A percentile compares a stretch with the other conserved stretches of the same genome.
phyloP scores from a whole-genome alignment of 2,113 vertebrate genomes.

The Odobenus rosmarus region DNA sequence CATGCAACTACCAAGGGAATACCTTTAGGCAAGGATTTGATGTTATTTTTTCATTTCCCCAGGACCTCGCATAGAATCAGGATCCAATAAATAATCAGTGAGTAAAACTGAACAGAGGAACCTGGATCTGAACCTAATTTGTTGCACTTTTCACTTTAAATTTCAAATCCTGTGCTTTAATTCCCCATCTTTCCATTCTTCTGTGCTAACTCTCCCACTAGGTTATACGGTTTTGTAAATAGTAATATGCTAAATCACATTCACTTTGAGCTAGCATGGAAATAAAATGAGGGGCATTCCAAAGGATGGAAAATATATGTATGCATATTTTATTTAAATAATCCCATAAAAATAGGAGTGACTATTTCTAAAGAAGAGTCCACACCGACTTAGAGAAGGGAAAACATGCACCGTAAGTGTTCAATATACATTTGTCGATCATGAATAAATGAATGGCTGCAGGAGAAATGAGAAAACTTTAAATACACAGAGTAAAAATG shows the following conservation, averaged over 20 bases:
- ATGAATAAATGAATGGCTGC: background rate
- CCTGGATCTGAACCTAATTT: background rate
- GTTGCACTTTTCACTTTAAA: background rate
- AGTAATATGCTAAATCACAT: background rate
- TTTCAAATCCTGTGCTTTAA: background rate
- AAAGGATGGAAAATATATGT: background rate
- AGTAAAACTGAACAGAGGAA: background rate
- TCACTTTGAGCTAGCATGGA: background rate
- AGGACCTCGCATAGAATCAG: background rate
- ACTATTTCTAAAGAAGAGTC: background rate
- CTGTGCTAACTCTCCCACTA: background rate
- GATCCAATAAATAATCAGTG: background rate
- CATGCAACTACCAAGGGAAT: background rate
- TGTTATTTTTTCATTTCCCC: background rate
- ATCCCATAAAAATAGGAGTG: background rate
- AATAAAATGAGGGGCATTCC: background rate
- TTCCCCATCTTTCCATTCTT: background rate
- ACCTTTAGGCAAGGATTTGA: background rate
- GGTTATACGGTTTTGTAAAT: background rate
- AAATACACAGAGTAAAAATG: background rate
- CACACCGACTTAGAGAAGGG: background rate
- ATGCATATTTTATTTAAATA: background rate
- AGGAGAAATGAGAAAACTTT: background rate
- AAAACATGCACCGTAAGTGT: background rate
- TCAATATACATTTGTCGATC: background rate